These are phyloP conservation scores for Malacoctenus gilli DNA, from an alignment of 2,797 vertebrate genomes.

Conservation along the genomic window DNA sequence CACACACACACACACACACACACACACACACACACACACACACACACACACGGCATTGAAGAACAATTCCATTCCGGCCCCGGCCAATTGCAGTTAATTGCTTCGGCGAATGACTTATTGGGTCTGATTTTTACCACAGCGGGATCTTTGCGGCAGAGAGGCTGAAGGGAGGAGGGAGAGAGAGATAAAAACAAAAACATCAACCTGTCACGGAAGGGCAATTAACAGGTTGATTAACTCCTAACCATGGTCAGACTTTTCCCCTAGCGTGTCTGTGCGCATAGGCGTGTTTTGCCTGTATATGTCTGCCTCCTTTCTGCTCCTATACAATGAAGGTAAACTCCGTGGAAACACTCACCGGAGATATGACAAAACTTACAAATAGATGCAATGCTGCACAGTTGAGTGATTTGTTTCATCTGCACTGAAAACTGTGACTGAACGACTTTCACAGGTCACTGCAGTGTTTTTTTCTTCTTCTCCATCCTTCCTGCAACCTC, in stretches of 20 bases:
- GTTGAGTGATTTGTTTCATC: background rate
- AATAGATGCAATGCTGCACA: background rate
- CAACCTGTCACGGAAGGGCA: slow-evolving; percentile 60
- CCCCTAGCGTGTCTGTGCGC: slow-evolving; percentile 19
- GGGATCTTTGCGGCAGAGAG: slow-evolving; percentile 42
- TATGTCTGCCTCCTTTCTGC: slow-evolving; percentile 1
- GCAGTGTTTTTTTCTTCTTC: background rate
- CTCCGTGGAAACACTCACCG: slow-evolving; percentile 10
- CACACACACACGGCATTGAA: slow-evolving; percentile 25
- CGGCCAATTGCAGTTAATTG: slow-evolving; percentile 69
- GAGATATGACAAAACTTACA: slow-evolving; percentile 9
- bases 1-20: slow-evolving; percentile 23
- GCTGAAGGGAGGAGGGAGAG: slow-evolving; percentile 35
- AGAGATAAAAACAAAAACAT: slow-evolving; percentile 67
- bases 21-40: slow-evolving; percentile 18
- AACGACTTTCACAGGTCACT: background rate
- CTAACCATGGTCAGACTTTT: slow-evolving; percentile 33
- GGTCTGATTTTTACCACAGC: slow-evolving; percentile 54
- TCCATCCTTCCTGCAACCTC: background rate
- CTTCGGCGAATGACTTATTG: slow-evolving; percentile 68
- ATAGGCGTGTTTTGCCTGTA: background rate
- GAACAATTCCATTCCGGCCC: slow-evolving; percentile 50
- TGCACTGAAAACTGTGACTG: background rate
- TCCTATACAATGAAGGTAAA: slow-evolving; percentile 6
- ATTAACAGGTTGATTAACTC: slow-evolving; percentile 73